Evolutionary conservation across 2,888 invertebrate species (phyloP).

Genomic region (Drosophila mettleri): DNA sequence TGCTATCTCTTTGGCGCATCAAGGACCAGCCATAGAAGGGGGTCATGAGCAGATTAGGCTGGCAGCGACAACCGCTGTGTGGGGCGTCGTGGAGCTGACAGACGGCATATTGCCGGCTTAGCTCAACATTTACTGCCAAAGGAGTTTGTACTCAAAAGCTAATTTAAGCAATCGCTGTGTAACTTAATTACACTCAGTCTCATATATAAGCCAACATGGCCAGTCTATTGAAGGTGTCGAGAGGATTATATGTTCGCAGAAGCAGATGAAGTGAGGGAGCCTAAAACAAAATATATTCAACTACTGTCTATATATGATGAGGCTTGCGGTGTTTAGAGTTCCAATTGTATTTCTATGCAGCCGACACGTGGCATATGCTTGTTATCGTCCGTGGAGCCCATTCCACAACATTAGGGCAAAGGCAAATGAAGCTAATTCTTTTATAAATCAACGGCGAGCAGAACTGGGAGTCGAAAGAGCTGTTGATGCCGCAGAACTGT

Average conservation of each 20-base stretch:
- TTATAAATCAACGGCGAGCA: slow-evolving; percentile 19
- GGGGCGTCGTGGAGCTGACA: slow-evolving; percentile 19
- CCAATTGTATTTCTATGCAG: neutral
- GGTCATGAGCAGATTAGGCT: slow-evolving; percentile 47
- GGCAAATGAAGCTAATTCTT: slow-evolving; percentile 22
- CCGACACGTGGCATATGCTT: neutral
- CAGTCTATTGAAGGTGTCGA: neutral
- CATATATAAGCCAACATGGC: slow-evolving; percentile 10
- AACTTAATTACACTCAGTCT: slow-evolving; percentile 43
- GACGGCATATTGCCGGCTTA: slow-evolving; percentile 50
- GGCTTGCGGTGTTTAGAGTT: neutral
- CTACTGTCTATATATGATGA: neutral
- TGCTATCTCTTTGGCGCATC: slow-evolving; percentile 15
- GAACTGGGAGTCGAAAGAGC: slow-evolving; percentile 11
- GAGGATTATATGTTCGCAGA: neutral
- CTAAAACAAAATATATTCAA: neutral
- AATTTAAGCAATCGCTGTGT: slow-evolving; percentile 29
- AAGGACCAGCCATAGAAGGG: slow-evolving; percentile 2
- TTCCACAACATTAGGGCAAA: neutral
- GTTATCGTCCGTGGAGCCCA: neutral
- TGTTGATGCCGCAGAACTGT: slow-evolving; percentile 15
- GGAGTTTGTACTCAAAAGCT: slow-evolving; percentile 15
- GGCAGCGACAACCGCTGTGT: slow-evolving; percentile 20
- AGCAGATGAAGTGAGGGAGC: neutral
- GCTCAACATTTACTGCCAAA: slow-evolving; percentile 21